Evolutionary conservation across 2,113 vertebrate genomes (phyloP), one percentile per base, ranked within the genome.

Genomic region (Dermatemys mawii): DNA sequence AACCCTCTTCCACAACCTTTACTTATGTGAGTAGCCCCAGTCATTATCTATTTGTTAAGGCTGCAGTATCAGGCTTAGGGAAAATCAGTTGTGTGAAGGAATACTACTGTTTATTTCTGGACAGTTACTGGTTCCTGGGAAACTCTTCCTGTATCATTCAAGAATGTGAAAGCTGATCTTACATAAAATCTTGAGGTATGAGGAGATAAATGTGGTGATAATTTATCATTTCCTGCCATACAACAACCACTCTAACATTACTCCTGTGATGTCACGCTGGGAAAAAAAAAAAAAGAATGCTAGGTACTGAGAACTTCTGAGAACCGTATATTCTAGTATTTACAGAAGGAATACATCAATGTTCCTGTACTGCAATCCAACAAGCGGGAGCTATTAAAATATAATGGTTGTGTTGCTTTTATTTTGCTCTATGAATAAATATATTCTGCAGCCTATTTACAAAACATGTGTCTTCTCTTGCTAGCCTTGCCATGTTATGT

Each of bases 381-480:
- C 95, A 95, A 92, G 95, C 88, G 83, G 80, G 26, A 85, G 84
- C 93, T 97, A 97, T 96, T 96, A 98, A 98, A 97, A 96, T 96
- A 95, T 98, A 96, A 97, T 98, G 95, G 87, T 96, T 96, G 89
- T 80, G 92, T 94, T 97, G 95, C 96, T 97, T 97, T 96, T 97
- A 96, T 96, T 97, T 97, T 88, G 84, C 81, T 95, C 95, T 94
- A 90, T 97, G 96, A 97, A 95, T 96, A 96, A 97, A 98, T 97
- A 96, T 79, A 97, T 83, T 94, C 87, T 92, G 93, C 93, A 93
- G 94, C 93, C 95, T 98, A 98, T 98, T 98, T 98, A 92, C 96
- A 97, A 98, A 98, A 97, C 97, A 98, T 96, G 94, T 96, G 97
- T 97, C 97, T 92, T 84, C 95, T 97, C 94, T 98, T 60, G 7